Evolutionary conservation across 2,888 invertebrate genomes (phyloP), one percentile per base, ranked within the genome.

Genomic region (Diaperis boleti): DNA sequence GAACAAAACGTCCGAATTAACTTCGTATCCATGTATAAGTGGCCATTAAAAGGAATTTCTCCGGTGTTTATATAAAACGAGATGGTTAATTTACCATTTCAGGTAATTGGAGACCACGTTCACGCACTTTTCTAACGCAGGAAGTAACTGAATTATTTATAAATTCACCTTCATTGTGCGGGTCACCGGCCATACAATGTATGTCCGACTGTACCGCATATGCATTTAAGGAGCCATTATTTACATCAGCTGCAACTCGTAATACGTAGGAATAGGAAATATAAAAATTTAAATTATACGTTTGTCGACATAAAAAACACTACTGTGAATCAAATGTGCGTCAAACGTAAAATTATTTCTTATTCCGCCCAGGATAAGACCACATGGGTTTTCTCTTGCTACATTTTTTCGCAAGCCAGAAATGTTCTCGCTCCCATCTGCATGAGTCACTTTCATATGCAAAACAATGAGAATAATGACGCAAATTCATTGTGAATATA

Each of bases 111-210:
- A 70, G 67, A 70, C 68, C 56, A 66, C 68, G 66, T 74, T 72
- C 72, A 74, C 72, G 73, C 73, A 74, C 70, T 67, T 69, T 69
- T 69, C 68, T 71, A 70, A 70, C 71, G 68, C 73, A 72, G 74
- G 74, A 74, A 74, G 70, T 72, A 63, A 60, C 65, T 69, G 71
- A 72, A 74, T 74, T 73, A 73, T 73, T 74, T 73, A 72, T 72
- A 69, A 65, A 68, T 68, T 68, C 64, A 60, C 67, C 65, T 68
- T 66, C 31, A 55, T 57, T 62, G 62, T 65, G 64, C 64, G 55
- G 63, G 67, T 65, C 63, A 56, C 60, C 49, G 60, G 60, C 64
- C 54, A 61, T 55, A 55, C 52, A 59, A 31, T 37, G 59, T 59
- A 31, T 13, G 37, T 37, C 22, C 41, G 39, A 17, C 17, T 31